Base-by-base conservation (phyloP, 2,888 invertebrate genomes). In the Allophyes oxyacanthae region DNA sequence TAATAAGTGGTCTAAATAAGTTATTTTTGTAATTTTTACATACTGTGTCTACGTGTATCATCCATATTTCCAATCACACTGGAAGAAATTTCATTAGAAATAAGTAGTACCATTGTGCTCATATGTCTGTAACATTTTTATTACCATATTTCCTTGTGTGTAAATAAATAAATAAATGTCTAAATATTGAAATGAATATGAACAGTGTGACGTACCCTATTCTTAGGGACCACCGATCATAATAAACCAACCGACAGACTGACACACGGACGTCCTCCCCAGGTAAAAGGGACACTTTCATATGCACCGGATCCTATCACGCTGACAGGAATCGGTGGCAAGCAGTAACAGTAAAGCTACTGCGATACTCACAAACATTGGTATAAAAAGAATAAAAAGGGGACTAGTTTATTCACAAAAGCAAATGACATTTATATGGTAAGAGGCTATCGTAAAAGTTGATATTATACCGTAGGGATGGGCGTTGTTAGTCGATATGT, bases 361-460 rank as follows among this genome's bases (percentile, higher is more conserved):
- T 60, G 65, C 75, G 65, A 75, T 72, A 73, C 75, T 60, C 62
- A 68, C 75, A 75, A 73, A 75, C 73, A 75, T 75, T 71, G 65
- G 48, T 71, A 75, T 75, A 75, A 75, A 75, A 75, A 67, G 61
- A 60, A 75, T 75, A 75, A 75, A 75, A 75, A 75, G 73, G 71
- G 68, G 73, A 73, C 63, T 75, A 75, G 75, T 75, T 75, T 77
- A 77, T 77, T 73, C 69, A 75, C 73, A 77, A 75, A 77, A 77
- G 71, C 75, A 75, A 75, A 75, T 73, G 76, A 77, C 75, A 75
- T 77, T 75, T 77, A 72, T 77, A 77, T 77, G 75, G 72, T 73
- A 77, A 77, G 67, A 77, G 72, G 72, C 66, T 65, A 74, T 77
- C 77, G 72, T 75, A 77, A 75, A 77, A 77, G 73, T 65, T 73